Conservation (phyloP, 2,797 vertebrate genomes). For the Xyrichtys novacula region DNA sequence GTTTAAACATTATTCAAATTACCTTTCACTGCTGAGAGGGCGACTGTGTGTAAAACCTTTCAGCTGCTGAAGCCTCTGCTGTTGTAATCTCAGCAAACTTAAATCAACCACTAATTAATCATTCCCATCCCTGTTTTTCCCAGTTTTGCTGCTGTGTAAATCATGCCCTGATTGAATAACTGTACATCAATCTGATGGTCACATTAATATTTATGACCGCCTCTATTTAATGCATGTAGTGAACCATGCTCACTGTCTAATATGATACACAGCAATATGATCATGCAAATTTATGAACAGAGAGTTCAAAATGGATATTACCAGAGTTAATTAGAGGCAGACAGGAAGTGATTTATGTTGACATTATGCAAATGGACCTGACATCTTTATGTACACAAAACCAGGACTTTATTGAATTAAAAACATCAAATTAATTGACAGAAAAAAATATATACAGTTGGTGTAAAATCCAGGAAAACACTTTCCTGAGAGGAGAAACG, state of each 20-base stretch:
- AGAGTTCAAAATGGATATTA: conserved; percentile 5
- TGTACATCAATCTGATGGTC: conserved; percentile 11
- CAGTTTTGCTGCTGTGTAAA: conserved; percentile 7
- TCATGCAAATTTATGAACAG: not conserved
- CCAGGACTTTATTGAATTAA: no score
- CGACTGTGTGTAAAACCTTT: conserved; percentile 5
- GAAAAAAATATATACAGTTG: no score
- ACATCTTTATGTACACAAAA: not conserved
- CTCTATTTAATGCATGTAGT: conserved; percentile 14
- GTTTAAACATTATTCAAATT: conserved; percentile 1
- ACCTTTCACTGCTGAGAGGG: not conserved
- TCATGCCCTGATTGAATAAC: conserved; percentile 28
- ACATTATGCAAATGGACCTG: not conserved
- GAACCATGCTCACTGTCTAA: conserved; percentile 11
- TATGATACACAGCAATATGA: conserved; percentile 1
- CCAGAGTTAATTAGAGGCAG: conserved; percentile 19
- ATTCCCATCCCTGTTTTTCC: conserved; percentile 18
- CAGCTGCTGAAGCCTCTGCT: conserved; percentile 16
- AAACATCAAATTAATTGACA: no score
- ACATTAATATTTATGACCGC: conserved; percentile 31
- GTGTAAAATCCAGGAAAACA: no score
- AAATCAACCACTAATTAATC: conserved; percentile 25
- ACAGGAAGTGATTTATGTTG: not conserved
- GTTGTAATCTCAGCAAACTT: conserved; percentile 29
- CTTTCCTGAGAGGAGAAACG: no score